A percentile compares a stretch with the other conserved stretches of the same genome.
These are phyloP conservation scores for Trachelus troglodyta DNA, from an alignment of 2,888 invertebrate genomes.

Conservation along the genomic window DNA sequence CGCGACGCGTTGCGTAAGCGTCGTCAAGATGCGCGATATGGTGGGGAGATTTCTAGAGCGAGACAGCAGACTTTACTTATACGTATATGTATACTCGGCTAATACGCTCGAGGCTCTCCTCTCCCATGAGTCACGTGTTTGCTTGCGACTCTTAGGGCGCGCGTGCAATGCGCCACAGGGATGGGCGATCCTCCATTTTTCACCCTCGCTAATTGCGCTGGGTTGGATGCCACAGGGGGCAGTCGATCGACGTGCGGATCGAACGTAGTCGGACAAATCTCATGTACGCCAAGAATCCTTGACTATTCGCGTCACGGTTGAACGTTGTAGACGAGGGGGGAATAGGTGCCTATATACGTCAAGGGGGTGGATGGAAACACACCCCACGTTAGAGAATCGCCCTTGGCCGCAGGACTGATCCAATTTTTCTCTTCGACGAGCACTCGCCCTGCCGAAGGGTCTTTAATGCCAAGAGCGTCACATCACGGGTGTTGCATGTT, in stretches of 20 bases:
- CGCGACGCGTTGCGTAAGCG: conserved; percentile 2
- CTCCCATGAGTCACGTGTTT: not conserved
- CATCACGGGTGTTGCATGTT: not conserved
- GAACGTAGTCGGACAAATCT: not conserved
- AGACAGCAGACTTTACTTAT: conserved; percentile 1
- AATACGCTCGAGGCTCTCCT: not conserved
- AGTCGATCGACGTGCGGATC: not conserved
- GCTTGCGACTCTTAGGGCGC: not conserved
- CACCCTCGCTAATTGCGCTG: not conserved
- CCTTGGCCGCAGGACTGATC: not conserved
- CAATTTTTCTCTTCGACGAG: not conserved
- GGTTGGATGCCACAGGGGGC: not conserved
- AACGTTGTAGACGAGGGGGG: not conserved
- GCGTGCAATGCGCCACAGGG: not conserved
- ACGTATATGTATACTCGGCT: not conserved
- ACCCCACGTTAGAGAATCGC: not conserved
- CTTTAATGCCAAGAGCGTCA: not conserved
- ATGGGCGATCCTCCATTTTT: not conserved
- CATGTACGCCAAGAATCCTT: not conserved
- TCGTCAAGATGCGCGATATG: not conserved
- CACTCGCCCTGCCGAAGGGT: not conserved
- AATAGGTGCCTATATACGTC: not conserved
- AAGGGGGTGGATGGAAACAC: not conserved
- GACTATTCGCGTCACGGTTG: not conserved
- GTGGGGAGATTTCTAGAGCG: conserved; percentile 7